Evolutionary conservation across 2,113 vertebrate genomes (phyloP), one percentile per base, ranked within the genome.

Genomic region (Guaruba guarouba): DNA sequence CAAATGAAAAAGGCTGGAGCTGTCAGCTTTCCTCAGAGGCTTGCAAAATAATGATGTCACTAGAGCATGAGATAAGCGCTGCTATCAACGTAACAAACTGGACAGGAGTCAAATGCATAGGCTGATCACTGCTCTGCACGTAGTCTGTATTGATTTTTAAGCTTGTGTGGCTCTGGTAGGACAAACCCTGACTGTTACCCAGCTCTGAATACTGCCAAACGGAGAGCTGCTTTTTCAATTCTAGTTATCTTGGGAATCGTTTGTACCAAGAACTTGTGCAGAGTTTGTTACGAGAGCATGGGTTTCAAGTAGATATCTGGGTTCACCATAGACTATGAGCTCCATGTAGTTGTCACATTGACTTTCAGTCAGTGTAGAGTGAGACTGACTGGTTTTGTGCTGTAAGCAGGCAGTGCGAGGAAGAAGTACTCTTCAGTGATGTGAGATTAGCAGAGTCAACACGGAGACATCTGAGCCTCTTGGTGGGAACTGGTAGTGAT

Each of bases 21-120:
- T 73, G 69, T 88, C 83, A 33, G 4, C 44, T 92, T 85, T 82
- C 86, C 52, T 49, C 11, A 43, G 55, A 67, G 82, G 51, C 44
- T 51, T 93, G 43, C 59, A 85, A 82, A 87, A 67, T 66, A 85
- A 63, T 90, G 48, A 87, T 77, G 54, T 94, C 70, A 88, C 63
- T 68, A 63, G n/a, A 69, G 37, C 74, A 77, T 90, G 82, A 92
- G 54, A 76, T 85, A 74, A 69, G 84, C 59, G 33, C 12, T 46
- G 63, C 67, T 91, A 8, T 91, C 90, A 93, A 24, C 31, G 33
- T 89, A 84, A 46, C 31, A 88, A 33, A 88, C 29, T 69, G 49
- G 35, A 29, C 52, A 46, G 39, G 29, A 57, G 41, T 80, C 59
- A 82, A 13, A 18, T 41, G 75, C 67, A 57, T 14, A 27, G 57